Percentiles rank a stretch among this genome's conserved stretches.
phyloP scores from a whole-genome alignment of 2,888 invertebrate species.

The Macrosoma leucophasiata region DNA sequence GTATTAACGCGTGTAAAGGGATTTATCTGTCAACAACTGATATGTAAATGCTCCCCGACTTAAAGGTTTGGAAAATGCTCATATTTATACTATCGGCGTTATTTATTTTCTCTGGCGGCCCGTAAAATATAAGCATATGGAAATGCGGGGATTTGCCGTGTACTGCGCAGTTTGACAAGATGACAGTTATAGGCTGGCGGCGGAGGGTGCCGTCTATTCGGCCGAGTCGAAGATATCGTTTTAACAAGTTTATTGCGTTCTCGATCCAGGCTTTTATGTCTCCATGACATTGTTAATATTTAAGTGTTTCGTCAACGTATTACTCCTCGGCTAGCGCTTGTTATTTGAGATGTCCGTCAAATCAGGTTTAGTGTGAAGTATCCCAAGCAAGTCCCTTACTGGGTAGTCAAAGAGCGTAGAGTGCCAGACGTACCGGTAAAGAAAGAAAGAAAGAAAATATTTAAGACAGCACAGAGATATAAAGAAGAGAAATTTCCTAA shows the following conservation, averaged over 20 bases:
- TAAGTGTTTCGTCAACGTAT: no score
- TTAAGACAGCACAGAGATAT: no score
- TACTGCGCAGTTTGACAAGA: constrained; percentile 67
- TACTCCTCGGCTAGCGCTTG: no score
- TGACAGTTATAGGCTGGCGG: constrained; percentile 61
- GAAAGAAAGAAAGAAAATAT: no score
- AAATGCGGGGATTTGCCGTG: constrained; percentile 65
- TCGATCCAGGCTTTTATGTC: constrained; percentile 38
- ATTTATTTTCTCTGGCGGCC: constrained; percentile 70
- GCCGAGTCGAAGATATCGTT: constrained; percentile 37
- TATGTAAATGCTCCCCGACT: constrained; percentile 66
- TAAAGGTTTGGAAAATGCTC: constrained; percentile 61
- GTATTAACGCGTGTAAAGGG: constrained; percentile 51
- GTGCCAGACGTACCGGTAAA: no score
- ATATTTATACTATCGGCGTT: constrained; percentile 68
- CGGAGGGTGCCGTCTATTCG: constrained; percentile 34
- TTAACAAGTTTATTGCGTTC: constrained; percentile 56
- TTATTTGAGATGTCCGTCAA: no score
- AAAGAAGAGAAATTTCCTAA: no score
- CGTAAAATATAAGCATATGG: constrained; percentile 70
- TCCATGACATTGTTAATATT: constrained; percentile 25
- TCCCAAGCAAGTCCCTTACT: no score
- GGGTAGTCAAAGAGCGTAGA: no score
- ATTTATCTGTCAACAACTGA: constrained; percentile 67
- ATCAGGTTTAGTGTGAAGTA: no score